Evolutionary conservation across 2,113 vertebrate genomes (phyloP).

Genomic region (Morone saxatilis): DNA sequence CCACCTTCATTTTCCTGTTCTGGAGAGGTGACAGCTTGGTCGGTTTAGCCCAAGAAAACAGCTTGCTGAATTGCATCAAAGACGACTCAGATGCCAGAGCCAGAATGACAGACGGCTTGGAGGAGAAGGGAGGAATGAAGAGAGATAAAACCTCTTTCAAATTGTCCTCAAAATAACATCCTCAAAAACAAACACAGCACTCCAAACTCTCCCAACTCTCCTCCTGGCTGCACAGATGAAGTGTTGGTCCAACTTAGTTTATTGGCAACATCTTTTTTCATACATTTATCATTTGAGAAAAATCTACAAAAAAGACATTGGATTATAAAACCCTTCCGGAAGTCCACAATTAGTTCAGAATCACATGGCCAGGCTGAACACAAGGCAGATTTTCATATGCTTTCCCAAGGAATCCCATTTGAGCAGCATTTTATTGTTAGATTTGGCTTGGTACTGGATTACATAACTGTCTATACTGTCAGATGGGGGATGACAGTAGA

Average conservation of each 20-base stretch:
- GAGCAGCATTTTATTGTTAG: conserved; percentile 3
- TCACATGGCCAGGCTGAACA: neutral
- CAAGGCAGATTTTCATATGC: neutral
- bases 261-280: conserved; percentile 4
- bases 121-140: conserved; percentile 54
- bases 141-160: conserved; percentile 57
- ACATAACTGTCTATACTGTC: conserved; percentile 27
- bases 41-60: conserved; percentile 71
- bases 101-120: conserved; percentile 77
- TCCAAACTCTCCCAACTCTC: conserved; percentile 27
- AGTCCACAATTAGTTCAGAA: conserved; percentile 1
- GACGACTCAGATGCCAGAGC: conserved; percentile 74
- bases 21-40: conserved; percentile 72
- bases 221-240: conserved; percentile 23
- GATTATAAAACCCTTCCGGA: neutral
- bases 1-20: conserved; percentile 25
- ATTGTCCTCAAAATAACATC: conserved; percentile 69
- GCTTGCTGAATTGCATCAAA: conserved; percentile 76
- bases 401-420: conserved; percentile 17
- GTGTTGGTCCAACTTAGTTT: conserved; percentile 27
- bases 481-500: conserved; percentile 2
- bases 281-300: neutral
- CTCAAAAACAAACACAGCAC: conserved; percentile 20
- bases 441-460: conserved; percentile 19
- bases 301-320: neutral